Percentiles rank a stretch among this genome's conserved stretches.
Evolutionary conservation across 2,797 vertebrate species (phyloP).

Genomic region (Aselliscus stoliczkanus): DNA sequence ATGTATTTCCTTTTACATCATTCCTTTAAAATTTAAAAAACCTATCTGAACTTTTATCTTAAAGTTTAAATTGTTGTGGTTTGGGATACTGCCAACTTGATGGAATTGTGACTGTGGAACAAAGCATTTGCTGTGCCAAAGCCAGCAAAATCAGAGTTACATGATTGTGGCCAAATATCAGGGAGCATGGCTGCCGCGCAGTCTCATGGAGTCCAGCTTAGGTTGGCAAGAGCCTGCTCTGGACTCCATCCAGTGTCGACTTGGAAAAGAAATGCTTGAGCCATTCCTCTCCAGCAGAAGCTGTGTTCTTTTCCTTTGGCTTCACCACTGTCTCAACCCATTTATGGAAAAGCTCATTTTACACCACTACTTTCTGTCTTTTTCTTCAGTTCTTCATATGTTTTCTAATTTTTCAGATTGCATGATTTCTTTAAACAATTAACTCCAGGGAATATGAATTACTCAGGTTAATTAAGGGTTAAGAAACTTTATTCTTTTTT

Average conservation of each 20-base stretch:
- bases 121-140: not conserved
- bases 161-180: not conserved
- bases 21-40: not conserved
- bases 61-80: not conserved
- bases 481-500: conserved; percentile 1
- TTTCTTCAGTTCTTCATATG: conserved; percentile 24
- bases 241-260: not conserved
- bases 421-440: not conserved
- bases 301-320: not conserved
- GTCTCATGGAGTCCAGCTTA: not conserved
- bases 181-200: not conserved
- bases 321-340: not conserved
- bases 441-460: not conserved
- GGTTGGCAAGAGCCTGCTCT: not conserved
- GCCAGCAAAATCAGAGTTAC: not conserved
- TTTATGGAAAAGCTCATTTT: not conserved
- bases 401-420: conserved; percentile 21
- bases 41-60: not conserved
- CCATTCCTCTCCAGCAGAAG: not conserved
- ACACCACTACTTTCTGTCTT: not conserved
- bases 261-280: not conserved
- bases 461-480: not conserved
- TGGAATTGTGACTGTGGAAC: not conserved
- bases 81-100: not conserved
- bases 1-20: not conserved